phyloP scores from a whole-genome alignment of 2,888 invertebrate genomes.

The Lathronympha strigana region DNA sequence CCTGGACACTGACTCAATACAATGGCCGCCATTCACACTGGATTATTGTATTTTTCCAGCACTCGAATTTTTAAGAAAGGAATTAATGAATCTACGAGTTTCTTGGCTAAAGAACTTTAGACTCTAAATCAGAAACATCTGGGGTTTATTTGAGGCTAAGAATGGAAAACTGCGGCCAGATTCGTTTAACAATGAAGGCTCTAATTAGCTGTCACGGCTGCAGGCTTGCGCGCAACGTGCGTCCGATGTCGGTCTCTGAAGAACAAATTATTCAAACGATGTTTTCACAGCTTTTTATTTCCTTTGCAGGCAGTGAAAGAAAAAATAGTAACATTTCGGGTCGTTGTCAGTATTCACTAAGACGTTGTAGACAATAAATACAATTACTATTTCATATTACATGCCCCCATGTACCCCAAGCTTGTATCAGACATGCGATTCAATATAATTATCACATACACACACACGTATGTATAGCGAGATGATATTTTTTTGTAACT shows the following conservation, averaged over 20 bases:
- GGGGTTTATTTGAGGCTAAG: slow-evolving; percentile 52
- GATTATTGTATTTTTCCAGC: slow-evolving; percentile 83
- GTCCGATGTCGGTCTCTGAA: slow-evolving; percentile 74
- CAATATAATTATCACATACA: too few species aligned
- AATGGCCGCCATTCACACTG: slow-evolving; percentile 75
- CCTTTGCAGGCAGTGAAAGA: slow-evolving; percentile 61
- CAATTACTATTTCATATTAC: too few species aligned
- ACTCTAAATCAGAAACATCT: slow-evolving; percentile 55
- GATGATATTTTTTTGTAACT: too few species aligned
- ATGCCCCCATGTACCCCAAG: too few species aligned
- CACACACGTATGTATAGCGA: too few species aligned
- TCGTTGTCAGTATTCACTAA: background rate
- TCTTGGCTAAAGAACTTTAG: slow-evolving; percentile 51
- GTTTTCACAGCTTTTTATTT: slow-evolving; percentile 79
- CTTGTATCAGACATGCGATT: too few species aligned
- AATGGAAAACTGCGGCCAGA: slow-evolving; percentile 63
- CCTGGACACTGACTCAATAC: slow-evolving; percentile 83
- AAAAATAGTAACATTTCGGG: slow-evolving; percentile 45
- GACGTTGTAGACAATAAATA: too few species aligned
- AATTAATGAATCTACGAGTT: slow-evolving; percentile 70
- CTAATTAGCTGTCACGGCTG: slow-evolving; percentile 83
- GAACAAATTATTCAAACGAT: slow-evolving; percentile 80
- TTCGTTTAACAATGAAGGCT: slow-evolving; percentile 79
- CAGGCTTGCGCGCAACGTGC: slow-evolving; percentile 65
- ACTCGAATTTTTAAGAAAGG: slow-evolving; percentile 80